Evolutionary conservation across 2,797 vertebrate genomes (phyloP), one percentile per base, ranked within the genome.

Genomic region (Pampus argenteus): DNA sequence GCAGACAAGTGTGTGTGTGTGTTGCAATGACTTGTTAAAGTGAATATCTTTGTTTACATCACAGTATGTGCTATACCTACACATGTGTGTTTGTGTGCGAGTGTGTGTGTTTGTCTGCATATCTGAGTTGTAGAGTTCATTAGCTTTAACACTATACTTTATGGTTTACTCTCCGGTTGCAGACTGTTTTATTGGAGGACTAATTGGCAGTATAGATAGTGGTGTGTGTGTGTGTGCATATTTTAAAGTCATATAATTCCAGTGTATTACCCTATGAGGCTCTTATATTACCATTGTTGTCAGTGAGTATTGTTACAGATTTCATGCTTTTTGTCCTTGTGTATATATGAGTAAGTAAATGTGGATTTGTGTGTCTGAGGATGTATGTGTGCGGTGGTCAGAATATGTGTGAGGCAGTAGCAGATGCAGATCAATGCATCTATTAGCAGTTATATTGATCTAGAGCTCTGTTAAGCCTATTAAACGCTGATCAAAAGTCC

Each of bases 361-460:
- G 14, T 73, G 49, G 25, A 47, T 66, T 28, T 69, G 25, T 82
- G 66, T 73, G 25, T 44, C 23, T 42, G 51, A 29, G 67, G 22
- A 29, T 38, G 29, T 47, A 68, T 57, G 52, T 65, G 11, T 65
- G 14, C 68, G 62, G 11, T 15, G 44, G 67, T 66, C 47, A 66
- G 47, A 71, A 60, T 62, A 56, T 58, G 77, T 45, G 36, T 15
- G 36, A 66, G 61, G 66, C 52, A 38, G 64, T 57, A 52, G 62
- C 68, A 70, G 71, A 85, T 87, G 82, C 84, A 86, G 89, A 86
- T 90, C 83, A 87, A 85, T 91, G 83, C 64, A 74, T 86, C 83
- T 90, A 81, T 88, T 87, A 84, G 83, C 85, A 86, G 79, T 85
- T 77, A 73, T 86, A 88, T 89, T 89, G 89, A 93, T 91, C 72